Percentiles rank a stretch among this genome's conserved stretches.
These are phyloP conservation scores for Agelastica alni DNA, from an alignment of 2,888 invertebrate species.

Conservation along the genomic window DNA sequence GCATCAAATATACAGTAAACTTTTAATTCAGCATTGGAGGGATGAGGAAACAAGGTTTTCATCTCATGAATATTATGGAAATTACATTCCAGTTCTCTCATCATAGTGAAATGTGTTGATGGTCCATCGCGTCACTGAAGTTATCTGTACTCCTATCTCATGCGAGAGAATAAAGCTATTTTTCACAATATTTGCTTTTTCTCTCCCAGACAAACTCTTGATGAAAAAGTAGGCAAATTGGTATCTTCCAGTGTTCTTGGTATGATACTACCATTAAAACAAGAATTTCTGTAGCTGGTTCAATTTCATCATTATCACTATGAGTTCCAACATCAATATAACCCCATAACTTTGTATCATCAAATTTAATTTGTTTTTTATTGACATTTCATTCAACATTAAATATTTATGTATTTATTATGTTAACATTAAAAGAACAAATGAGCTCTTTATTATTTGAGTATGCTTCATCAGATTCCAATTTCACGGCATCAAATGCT, in stretches of 20 bases:
- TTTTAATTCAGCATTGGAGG: conserved; percentile 4
- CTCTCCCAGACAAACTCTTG: conserved; percentile 26
- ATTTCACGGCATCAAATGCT: too few relatives aligned
- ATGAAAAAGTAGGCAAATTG: conserved; percentile 38
- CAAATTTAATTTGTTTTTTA: conserved; percentile 35
- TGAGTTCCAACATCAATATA: conserved; percentile 29
- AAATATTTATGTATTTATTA: too few relatives aligned
- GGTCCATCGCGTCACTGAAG: conserved; percentile 34
- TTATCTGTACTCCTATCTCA: conserved; percentile 20
- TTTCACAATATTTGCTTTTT: conserved; percentile 30
- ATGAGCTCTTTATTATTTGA: too few relatives aligned
- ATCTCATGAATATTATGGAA: too few relatives aligned
- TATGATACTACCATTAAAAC: conserved; percentile 35
- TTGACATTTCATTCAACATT: too few relatives aligned
- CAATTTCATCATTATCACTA: too few relatives aligned
- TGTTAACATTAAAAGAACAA: too few relatives aligned
- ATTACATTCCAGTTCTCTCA: conserved; percentile 12
- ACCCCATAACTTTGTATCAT: conserved; percentile 28
- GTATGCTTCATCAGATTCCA: too few relatives aligned
- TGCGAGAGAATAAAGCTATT: conserved; percentile 23
- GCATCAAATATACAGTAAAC: conserved; percentile 17
- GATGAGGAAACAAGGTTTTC: too few relatives aligned
- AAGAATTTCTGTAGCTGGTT: conserved; percentile 34
- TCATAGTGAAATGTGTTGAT: conserved; percentile 23
- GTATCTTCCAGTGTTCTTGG: conserved; percentile 35